Evolutionary conservation across 1,140 invertebrate species (phyloP), one percentile per base, ranked within the genome.

Genomic region (Triops longicaudatus): DNA sequence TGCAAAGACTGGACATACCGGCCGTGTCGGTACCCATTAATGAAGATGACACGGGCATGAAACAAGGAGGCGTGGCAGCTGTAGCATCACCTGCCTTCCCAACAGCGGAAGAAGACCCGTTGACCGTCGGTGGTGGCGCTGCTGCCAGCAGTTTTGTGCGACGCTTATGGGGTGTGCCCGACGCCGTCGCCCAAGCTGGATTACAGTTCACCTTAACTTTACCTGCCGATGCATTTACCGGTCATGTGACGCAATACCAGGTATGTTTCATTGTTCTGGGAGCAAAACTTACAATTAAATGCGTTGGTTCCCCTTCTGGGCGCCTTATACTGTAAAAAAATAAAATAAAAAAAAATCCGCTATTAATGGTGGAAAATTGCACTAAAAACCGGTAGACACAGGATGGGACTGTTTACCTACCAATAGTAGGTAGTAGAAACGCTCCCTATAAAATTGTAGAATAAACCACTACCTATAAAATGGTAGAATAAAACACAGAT

Each of bases 201-300:
- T 84, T 85, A 76, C 80, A 86, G 43, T 86, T 87, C 77, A 84
- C 82, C 73, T 80, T 86, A 27, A 83, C 82, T 73, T 83, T 87
- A 37, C 85, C 85, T 7, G 82, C 82, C 31, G 83, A 87, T 73
- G 82, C 85, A 1, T 85, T 87, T 80, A 79, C 80, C 28, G 86
- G 85, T 7, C 80, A 80, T 76, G 81, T 86, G 9, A 82, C 85
- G 76, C 82, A 82, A 79, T 86, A 85, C 78, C 83, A 86, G 83
- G 86, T 87, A 80, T 37, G 2, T 2, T 37, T 37, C 31, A 37
- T 37, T n/a, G n/a, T n/a, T n/a, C n/a, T n/a, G n/a, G n/a, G n/a
- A n/a, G n/a, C n/a, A n/a, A n/a, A n/a, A n/a, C n/a, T n/a, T n/a
- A n/a, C n/a, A n/a, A n/a, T n/a, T n/a, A n/a, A n/a, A n/a, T n/a